Evolutionary conservation across 1,140 invertebrate genomes (phyloP), one percentile per base, ranked within the genome.

Genomic region (Calephelis nemesis): DNA sequence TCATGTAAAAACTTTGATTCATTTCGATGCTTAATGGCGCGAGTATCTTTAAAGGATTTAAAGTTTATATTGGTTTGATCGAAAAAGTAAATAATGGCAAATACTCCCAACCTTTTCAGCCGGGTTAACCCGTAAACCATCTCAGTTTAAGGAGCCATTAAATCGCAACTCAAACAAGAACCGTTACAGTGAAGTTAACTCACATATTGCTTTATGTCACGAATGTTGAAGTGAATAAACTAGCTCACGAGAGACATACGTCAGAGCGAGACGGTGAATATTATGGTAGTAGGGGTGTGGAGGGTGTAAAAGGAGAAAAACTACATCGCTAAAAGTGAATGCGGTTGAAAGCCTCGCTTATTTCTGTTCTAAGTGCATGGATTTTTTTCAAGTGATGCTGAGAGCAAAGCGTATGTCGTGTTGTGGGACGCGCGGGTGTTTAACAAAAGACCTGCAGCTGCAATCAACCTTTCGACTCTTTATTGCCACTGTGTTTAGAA

Each of bases 141-240:
- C 87, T 90, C 85, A 87, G 87, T 90, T 91, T 88, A 91, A 88
- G 85, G 87, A 90, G 86, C 86, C 88, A 91, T 91, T 91, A 91
- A 90, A 91, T 90, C 85, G 88, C 88, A 89, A 91, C 88, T 91
- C 87, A 88, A 91, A 91, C 88, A 90, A 89, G 85, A 88, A 82
- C 85, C 85, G 87, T 91, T 90, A 88, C 85, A 88, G 76, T 83
- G 85, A 88, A 90, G 86, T 89, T 88, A 89, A 90, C 86, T 90
- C 88, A 88, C 86, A 91, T 91, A 91, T 91, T 91, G 88, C 88
- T 88, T 90, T 90, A 87, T 91, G 88, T 91, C 88, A 91, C 88
- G 88, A 91, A 91, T 82, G 88, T 74, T 84, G 73, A 86, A 91
- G 84, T 77, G 87, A 88, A 84, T 79, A 76, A 81, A 78, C 75